phyloP scores from a whole-genome alignment of 1,140 invertebrate genomes.

The Saccostrea cuccullata region DNA sequence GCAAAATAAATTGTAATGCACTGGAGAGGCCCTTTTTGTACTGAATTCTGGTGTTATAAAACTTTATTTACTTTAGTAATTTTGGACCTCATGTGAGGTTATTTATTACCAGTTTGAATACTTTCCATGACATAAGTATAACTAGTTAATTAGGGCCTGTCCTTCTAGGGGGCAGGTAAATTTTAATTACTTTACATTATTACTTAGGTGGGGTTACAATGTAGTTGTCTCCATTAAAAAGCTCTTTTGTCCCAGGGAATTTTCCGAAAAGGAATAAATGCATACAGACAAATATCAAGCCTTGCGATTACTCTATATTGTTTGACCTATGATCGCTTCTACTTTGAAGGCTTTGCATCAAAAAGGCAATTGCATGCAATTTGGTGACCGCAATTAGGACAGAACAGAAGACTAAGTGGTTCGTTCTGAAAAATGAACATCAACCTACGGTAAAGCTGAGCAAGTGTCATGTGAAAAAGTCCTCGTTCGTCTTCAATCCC shows the following conservation, averaged over 20 bases:
- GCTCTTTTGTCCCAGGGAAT: not conserved
- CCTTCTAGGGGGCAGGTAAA: not conserved
- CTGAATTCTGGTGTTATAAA: not conserved
- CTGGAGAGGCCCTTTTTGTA: not conserved
- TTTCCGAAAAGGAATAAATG: not conserved
- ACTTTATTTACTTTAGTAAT: not conserved
- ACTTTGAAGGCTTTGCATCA: constrained; percentile 24
- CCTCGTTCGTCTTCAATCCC: constrained; percentile 9
- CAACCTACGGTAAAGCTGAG: not conserved
- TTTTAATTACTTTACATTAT: constrained; percentile 25
- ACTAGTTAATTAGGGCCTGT: not conserved
- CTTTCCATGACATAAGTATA: not conserved
- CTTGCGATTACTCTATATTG: constrained; percentile 14
- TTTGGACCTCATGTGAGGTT: constrained; percentile 16
- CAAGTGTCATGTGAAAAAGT: constrained; percentile 25
- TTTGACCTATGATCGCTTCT: constrained; percentile 23
- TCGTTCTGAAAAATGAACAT: constrained; percentile 15
- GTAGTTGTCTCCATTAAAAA: constrained; percentile 35
- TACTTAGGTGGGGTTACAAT: constrained; percentile 12
- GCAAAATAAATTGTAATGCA: not conserved
- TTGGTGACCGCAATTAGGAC: constrained; percentile 15
- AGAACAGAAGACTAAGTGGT: constrained; percentile 1
- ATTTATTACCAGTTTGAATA: not conserved
- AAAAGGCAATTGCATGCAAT: constrained; percentile 32
- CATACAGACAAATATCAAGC: not conserved